Evolutionary conservation across 2,888 invertebrate species (phyloP), one percentile per base, ranked within the genome.

Genomic region (Autographa gamma): DNA sequence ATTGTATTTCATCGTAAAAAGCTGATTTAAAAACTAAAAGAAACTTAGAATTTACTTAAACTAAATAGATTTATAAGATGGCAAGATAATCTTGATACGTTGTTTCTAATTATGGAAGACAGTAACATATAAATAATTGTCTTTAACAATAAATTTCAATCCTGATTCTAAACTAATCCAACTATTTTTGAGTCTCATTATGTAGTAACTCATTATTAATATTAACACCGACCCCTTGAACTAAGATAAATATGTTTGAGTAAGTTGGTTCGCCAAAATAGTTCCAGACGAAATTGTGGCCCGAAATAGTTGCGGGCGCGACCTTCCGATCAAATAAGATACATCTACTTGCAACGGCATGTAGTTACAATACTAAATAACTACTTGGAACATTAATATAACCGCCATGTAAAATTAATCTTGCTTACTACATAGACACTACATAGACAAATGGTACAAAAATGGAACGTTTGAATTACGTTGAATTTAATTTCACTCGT

Each of bases 231-330:
- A 60, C 65, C 54, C 70, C 54, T 63, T 59, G 25, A 67, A 63
- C 62, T 63, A 68, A 79, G 67, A 79, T 75, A 65, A 77, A 77
- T 77, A 79, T 54, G 52, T 64, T 48, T 66, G 32, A 41, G 62
- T 63, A 48, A 65, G 62, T 65, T 48, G 58, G 32, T 64, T 65
- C 16, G 41, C 65, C 65, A 43, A 71, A 79, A 75, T 70, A 63
- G 43, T 79, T 60, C 31, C 14, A 67, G 58, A 70, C 54, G 54
- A 60, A 65, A 76, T 66, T 48, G 32, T 34, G 34, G 25, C 6
- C 60, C 19, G 6, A 79, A 79, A 75, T 70, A 58, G 58, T 79
- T 70, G 14, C 43, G 60, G 31, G 43, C 9, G 25, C 32, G 54
- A 66, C 69, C 69, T 79, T 74, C 62, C 32, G 8, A 25, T 34